A percentile compares a stretch with the other conserved stretches of the same genome.
Conservation (phyloP, 2,797 vertebrate genomes). For the Lepilemur septentrionalis region DNA sequence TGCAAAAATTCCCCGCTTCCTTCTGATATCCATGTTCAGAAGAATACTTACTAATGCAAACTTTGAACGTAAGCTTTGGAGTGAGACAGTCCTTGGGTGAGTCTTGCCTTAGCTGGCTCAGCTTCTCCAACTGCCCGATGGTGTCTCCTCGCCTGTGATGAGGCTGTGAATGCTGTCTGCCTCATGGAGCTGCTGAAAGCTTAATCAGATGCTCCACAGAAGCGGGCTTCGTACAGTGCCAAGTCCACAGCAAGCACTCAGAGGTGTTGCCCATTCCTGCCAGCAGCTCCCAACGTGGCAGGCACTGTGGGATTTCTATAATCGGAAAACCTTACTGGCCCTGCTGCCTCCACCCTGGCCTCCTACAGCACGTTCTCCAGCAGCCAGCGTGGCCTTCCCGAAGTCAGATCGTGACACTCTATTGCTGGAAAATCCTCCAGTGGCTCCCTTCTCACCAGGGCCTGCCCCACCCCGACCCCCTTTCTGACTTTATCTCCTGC, state of each 20-base stretch:
- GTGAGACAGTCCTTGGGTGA: not conserved
- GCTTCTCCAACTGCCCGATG: not conserved
- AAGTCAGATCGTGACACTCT: no score
- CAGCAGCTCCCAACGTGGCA: accelerated
- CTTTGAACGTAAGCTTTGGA: not conserved
- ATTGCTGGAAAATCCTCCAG: not conserved
- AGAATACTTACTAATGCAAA: not conserved
- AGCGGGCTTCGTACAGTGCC: not conserved
- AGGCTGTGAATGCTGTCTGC: not conserved
- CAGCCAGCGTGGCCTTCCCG: not conserved
- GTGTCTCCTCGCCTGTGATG: accelerated
- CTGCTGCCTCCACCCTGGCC: not conserved
- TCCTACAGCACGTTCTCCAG: no score
- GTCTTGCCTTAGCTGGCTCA: not conserved
- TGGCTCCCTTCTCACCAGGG: not conserved
- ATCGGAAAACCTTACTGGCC: not conserved
- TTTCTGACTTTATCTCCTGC: not conserved
- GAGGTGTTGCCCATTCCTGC: accelerated
- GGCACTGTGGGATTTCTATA: no score
- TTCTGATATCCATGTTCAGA: not conserved
- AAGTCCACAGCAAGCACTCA: no score
- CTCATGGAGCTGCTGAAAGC: not conserved
- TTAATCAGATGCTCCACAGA: not conserved
- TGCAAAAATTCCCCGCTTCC: not conserved
- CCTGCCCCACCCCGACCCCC: accelerated